Conservation (phyloP, 2,113 vertebrate genomes). For the Hucho hucho region DNA sequence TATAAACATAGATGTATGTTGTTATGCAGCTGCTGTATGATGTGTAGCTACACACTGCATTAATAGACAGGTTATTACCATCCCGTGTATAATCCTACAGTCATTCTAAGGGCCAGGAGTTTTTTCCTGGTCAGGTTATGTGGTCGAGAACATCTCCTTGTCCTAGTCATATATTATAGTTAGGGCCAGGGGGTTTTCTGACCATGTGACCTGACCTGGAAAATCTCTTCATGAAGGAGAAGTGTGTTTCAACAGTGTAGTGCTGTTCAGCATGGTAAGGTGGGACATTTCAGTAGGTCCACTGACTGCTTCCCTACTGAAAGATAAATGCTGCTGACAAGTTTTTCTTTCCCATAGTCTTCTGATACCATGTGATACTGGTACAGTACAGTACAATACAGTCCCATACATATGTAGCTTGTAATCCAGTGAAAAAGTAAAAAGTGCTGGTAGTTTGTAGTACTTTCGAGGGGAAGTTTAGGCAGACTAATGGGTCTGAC, state of each 20-base stretch:
- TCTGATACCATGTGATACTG: conserved; percentile 65
- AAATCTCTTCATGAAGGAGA: not conserved
- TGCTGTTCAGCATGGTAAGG: conserved; percentile 54
- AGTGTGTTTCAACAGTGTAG: conserved; percentile 17
- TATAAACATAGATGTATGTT: conserved; percentile 37
- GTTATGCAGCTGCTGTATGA: conserved; percentile 38
- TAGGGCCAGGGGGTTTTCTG: no score
- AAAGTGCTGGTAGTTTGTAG: conserved; percentile 63
- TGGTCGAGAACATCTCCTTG: no score
- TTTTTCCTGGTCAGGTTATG: no score
- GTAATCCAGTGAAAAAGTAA: conserved; percentile 59
- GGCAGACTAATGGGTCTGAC: conserved; percentile 30
- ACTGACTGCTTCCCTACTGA: conserved; percentile 54
- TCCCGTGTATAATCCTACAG: conserved; percentile 39
- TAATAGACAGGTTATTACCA: conserved; percentile 31
- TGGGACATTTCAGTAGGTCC: conserved; percentile 60
- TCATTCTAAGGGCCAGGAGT: conserved; percentile 4
- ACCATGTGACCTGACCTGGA: no score
- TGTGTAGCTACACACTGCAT: conserved; percentile 50
- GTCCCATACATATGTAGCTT: conserved; percentile 61
- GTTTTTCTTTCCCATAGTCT: conserved; percentile 64
- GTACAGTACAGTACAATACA: conserved; percentile 38
- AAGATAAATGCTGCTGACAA: conserved; percentile 68
- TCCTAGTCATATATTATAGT: no score
- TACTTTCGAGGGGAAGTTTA: conserved; percentile 61